phyloP scores from a whole-genome alignment of 2,888 invertebrate species.

The Zaprionus bogoriensis region DNA sequence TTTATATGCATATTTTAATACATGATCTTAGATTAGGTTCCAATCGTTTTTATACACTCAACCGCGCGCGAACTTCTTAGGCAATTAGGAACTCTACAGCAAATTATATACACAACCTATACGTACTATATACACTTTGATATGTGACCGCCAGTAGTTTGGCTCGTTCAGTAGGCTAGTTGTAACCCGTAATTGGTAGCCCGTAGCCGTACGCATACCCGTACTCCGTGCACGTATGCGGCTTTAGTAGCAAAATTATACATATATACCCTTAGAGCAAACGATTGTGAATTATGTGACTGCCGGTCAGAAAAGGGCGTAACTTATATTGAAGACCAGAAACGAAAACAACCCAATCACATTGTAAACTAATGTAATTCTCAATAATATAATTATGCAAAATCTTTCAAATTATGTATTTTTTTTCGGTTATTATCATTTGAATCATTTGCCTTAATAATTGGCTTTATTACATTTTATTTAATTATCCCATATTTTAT shows the following conservation, averaged over 20 bases:
- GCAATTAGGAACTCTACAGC: constrained; percentile 18
- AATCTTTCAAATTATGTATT: constrained; percentile 38
- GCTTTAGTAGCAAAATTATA: constrained; percentile 38
- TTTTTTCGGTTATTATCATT: constrained; percentile 29
- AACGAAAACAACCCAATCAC: constrained; percentile 1
- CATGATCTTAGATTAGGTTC: constrained; percentile 13
- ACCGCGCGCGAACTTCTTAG: constrained; percentile 16
- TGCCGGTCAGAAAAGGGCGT: constrained; percentile 72
- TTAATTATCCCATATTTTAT: too few species aligned
- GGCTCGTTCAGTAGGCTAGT: constrained; percentile 43
- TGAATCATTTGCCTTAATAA: constrained; percentile 7
- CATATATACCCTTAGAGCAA: constrained; percentile 40
- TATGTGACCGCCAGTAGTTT: constrained; percentile 35
- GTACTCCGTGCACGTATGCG: constrained; percentile 7
- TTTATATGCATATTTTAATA: constrained; percentile 4
- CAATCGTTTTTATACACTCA: constrained; percentile 24
- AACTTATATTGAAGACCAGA: constrained; percentile 50
- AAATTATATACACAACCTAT: constrained; percentile 7
- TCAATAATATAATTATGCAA: constrained; percentile 62
- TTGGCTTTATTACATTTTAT: not conserved
- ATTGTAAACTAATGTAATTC: constrained; percentile 64
- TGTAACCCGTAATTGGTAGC: constrained; percentile 2
- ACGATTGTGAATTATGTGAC: constrained; percentile 66
- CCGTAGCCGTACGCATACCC: too few species aligned
- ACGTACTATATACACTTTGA: constrained; percentile 14